phyloP scores from a whole-genome alignment of 2,797 vertebrate genomes.

The Okamejei kenojei region DNA sequence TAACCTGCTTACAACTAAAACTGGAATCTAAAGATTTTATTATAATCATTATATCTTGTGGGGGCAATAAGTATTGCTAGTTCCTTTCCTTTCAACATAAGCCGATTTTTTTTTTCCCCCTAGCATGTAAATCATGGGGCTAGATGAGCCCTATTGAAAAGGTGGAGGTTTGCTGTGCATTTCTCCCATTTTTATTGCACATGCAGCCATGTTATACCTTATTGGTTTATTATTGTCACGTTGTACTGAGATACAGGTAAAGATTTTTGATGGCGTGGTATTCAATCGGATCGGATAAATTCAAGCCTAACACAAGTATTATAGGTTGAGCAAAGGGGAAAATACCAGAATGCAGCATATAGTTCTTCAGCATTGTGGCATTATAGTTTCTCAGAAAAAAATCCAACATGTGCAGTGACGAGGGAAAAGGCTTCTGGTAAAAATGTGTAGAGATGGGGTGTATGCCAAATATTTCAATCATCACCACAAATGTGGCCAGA shows the following conservation, averaged over 20 bases:
- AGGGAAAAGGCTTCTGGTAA: not conserved
- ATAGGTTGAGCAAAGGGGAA: no score
- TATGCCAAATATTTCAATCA: not conserved
- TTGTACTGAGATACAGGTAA: no score
- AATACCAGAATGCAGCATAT: no score
- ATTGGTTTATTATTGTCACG: no score
- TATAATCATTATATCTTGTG: not conserved
- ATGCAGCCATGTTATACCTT: no score
- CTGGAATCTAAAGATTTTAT: not conserved
- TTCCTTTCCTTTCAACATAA: not conserved
- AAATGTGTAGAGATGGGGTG: not conserved
- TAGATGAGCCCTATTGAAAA: not conserved
- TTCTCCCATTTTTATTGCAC: not conserved
- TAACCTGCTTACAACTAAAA: not conserved
- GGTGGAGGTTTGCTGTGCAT: not conserved
- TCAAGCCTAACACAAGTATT: no score
- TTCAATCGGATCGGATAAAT: no score
- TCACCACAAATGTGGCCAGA: not conserved
- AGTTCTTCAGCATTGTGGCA: no score
- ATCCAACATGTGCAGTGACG: no score
- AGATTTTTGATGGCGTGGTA: no score
- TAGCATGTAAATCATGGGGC: not conserved
- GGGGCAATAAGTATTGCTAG: conserved; percentile 10
- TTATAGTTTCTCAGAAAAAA: no score
- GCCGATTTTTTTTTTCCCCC: not conserved